phyloP scores from a whole-genome alignment of 2,113 vertebrate genomes.

The Cavia aperea region DNA sequence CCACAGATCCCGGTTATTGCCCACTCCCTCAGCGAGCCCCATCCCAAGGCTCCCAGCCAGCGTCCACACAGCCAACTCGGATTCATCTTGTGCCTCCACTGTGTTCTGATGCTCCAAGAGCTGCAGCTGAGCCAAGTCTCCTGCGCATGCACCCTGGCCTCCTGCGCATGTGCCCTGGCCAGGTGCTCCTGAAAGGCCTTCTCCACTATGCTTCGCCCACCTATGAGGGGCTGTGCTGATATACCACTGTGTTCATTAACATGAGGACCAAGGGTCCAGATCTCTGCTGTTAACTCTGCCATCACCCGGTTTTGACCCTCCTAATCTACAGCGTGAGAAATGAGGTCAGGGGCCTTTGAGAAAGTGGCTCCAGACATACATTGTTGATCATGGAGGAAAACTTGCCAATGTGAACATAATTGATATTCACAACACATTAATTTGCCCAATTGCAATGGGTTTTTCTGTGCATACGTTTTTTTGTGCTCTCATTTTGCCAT shows the following conservation, averaged over 20 bases:
- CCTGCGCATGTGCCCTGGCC: too few relatives aligned
- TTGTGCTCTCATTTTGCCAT: neutral
- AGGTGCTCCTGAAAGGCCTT: too few relatives aligned
- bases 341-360: conserved; percentile 27
- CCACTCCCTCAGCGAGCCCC: too few relatives aligned
- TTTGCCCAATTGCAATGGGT: neutral
- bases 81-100: neutral
- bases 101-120: neutral
- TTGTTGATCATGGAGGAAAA: fast-evolving
- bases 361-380: neutral
- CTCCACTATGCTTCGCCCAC: too few relatives aligned
- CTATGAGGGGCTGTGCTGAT: neutral
- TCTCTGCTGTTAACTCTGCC: conserved; percentile 28
- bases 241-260: conserved; percentile 8
- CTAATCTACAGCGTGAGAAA: conserved; percentile 42
- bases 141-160: neutral
- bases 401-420: neutral
- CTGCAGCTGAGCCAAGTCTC: neutral
- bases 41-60: neutral
- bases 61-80: fast-evolving
- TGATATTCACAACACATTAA: neutral
- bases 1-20: too few relatives aligned
- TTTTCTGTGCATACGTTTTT: neutral
- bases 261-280: neutral
- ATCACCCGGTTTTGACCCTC: conserved; percentile 8